Base-by-base conservation (phyloP, 2,797 vertebrate genomes). In the Dendrocincla fuliginosa region DNA sequence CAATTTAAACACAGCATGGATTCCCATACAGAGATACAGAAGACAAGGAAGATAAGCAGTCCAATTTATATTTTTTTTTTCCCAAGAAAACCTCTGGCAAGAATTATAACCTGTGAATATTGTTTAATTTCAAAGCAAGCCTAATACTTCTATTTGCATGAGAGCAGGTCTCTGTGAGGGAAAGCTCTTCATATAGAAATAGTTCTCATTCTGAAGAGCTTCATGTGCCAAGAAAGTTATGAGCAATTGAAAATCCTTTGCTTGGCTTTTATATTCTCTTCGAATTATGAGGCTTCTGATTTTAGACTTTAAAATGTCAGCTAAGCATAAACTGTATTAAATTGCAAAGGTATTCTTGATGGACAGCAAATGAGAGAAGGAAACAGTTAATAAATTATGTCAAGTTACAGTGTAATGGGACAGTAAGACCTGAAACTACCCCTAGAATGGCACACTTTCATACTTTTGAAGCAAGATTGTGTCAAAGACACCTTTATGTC, bases 81-180 rank as follows among this genome's bases (percentile, higher is more conserved):
- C 30, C 60, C 9, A 42, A 87, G 33, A 41, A 69, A 90, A 27
- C 9, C 35, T 73, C 46, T 90, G 44, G 67, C 92, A 82, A 13
- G 60, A 77, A 77, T 44, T 67, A 49, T 28, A 91, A 3, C 24
- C 57, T 87, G 53, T 79, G 76, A 95, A 69, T 20, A 71, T 52
- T 61, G 32, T 64, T 71, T 95, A 78, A 96, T 94, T 89, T 96
- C 68, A 96, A 92, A 88, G 77, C 47, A 89, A 87, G 71, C 19
- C 50, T 89, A 86, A 73, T 64, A 71, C 20, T 65, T 95, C 74
- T 96, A 24, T 86, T 93, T 92, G 53, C 57, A 16, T 42, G 71
- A 86, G 67, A 55, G 20, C 42, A 86, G 42, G 11, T 47, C 74
- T 73, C 87, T 70, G 33, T 25, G 67, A 94, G 22, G 59, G 12